Evolutionary conservation across 2,797 vertebrate genomes (phyloP).

Genomic region (Alectoris magna): DNA sequence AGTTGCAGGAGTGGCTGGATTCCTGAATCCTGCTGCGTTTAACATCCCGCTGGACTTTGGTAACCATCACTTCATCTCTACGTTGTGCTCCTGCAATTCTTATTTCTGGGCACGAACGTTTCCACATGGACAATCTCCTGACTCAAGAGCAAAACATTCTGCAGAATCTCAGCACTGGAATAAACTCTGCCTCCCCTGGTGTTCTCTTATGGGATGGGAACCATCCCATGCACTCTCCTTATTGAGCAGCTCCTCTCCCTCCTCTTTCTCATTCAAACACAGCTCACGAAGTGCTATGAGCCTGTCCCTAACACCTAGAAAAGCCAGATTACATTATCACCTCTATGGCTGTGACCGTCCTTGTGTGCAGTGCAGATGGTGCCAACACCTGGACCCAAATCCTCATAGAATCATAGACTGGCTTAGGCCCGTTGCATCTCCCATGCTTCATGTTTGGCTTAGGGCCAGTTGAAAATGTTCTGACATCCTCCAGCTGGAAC

Average conservation of each 20-base stretch:
- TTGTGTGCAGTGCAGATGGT: background rate
- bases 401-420: background rate
- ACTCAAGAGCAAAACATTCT: constrained; percentile 10
- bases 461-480: constrained; percentile 39
- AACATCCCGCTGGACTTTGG: background rate
- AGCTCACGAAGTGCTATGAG: rapidly evolving
- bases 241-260: background rate
- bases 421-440: background rate
- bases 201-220: background rate
- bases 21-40: background rate
- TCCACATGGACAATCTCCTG: constrained; percentile 11
- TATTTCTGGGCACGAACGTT: background rate
- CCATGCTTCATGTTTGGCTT: rapidly evolving
- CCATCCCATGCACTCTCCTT: background rate
- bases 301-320: background rate
- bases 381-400: constrained; percentile 22
- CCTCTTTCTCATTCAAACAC: background rate
- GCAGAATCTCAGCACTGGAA: background rate
- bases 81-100: background rate
- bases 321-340: background rate
- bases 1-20: background rate
- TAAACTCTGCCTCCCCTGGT: background rate
- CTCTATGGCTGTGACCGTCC: background rate
- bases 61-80: background rate
- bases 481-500: constrained; percentile 59